These are phyloP conservation scores for Typhlomys cinereus DNA, from an alignment of 2,113 vertebrate genomes.

Conservation along the genomic window DNA sequence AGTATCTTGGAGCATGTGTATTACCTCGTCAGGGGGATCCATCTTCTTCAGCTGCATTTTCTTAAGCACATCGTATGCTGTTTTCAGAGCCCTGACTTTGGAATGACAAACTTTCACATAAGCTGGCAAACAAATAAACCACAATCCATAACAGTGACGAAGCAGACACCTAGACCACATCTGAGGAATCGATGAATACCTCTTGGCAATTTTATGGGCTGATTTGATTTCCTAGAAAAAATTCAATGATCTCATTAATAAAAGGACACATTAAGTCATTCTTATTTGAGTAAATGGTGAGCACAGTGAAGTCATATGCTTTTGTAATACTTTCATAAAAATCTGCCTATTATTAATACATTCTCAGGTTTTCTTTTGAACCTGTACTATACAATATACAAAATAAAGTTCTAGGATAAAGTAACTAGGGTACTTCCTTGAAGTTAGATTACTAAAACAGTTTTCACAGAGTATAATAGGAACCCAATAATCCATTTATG, in stretches of 20 bases:
- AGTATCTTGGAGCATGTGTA: not conserved
- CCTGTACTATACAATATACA: conserved; percentile 4
- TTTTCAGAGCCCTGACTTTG: conserved; percentile 95
- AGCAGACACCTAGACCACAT: conserved; percentile 99
- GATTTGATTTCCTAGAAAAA: conserved; percentile 94
- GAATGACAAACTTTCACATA: conserved; percentile 95
- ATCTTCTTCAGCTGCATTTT: conserved; percentile 98
- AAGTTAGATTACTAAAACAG: conserved; percentile 26
- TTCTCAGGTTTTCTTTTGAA: conserved; percentile 39
- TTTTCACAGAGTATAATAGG: not conserved
- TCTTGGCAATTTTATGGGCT: conserved; percentile 96
- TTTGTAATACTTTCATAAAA: conserved; percentile 38
- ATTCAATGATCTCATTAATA: conserved; percentile 50
- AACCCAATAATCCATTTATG: not conserved
- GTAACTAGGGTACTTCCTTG: conserved; percentile 30
- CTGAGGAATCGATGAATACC: conserved; percentile 95
- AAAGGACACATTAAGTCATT: not conserved
- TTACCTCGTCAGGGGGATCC: conserved; percentile 97
- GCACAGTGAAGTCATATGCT: not conserved
- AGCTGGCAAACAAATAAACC: conserved; percentile 98
- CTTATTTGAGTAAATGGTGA: conserved; percentile 54
- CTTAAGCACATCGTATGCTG: conserved; percentile 94
- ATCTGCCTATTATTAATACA: conserved; percentile 3
- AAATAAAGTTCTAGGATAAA: conserved; percentile 35
- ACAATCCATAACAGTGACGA: conserved; percentile 96